Percentiles rank a stretch among this genome's conserved stretches.
Evolutionary conservation across 1,140 invertebrate genomes (phyloP).

Genomic region (Papilio glaucus): DNA sequence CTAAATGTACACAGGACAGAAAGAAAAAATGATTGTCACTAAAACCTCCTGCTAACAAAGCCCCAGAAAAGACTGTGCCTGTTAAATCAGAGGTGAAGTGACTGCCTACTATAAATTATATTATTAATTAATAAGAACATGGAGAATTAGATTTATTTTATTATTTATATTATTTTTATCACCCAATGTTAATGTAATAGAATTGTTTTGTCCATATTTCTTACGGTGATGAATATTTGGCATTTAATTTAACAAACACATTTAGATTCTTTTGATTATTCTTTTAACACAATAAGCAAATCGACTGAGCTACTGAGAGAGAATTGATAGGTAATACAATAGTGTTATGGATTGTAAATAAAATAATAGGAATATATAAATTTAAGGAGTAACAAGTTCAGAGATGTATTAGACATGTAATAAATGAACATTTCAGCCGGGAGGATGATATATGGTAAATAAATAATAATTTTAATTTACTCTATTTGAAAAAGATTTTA

Average conservation of each 20-base stretch:
- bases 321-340: slow-evolving; percentile 30
- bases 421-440: not conserved
- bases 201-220: slow-evolving; percentile 21
- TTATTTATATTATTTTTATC: slow-evolving; percentile 30
- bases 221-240: slow-evolving; percentile 6
- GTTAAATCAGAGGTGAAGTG: slow-evolving; percentile 72
- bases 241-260: slow-evolving; percentile 17
- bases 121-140: slow-evolving; percentile 25
- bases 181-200: slow-evolving; percentile 10
- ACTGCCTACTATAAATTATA: slow-evolving; percentile 41
- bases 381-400: slow-evolving; percentile 11
- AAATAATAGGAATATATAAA: slow-evolving; percentile 28
- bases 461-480: slow-evolving; percentile 14
- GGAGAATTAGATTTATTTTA: slow-evolving; percentile 36
- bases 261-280: slow-evolving; percentile 12
- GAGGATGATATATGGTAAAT: slow-evolving; percentile 11
- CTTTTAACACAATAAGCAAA: not conserved
- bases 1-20: slow-evolving; percentile 93
- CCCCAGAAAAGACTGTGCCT: slow-evolving; percentile 74
- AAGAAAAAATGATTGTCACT: slow-evolving; percentile 90
- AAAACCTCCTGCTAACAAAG: slow-evolving; percentile 61
- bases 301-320: slow-evolving; percentile 34
- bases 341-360: slow-evolving; percentile 35
- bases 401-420: slow-evolving; percentile 7
- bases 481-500: slow-evolving; percentile 20